phyloP scores from a whole-genome alignment of 2,113 vertebrate species.

The Bufo gargarizans region DNA sequence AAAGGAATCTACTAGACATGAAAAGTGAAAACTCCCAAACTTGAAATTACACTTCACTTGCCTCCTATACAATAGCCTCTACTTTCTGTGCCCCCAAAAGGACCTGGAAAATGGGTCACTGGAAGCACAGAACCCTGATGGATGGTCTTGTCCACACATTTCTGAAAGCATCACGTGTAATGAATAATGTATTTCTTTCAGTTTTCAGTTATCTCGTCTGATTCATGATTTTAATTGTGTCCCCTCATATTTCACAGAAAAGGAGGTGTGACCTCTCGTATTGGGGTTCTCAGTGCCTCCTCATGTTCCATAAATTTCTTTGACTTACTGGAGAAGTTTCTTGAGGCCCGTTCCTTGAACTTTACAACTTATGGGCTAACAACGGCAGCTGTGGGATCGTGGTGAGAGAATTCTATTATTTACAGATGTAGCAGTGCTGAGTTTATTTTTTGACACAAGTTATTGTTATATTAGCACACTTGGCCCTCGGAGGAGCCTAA shows the following conservation, averaged over 20 bases:
- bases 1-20: background rate
- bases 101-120: slow-evolving; percentile 41
- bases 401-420: background rate
- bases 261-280: slow-evolving; percentile 51
- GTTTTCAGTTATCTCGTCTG: slow-evolving; percentile 42
- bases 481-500: background rate
- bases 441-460: background rate
- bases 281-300: slow-evolving; percentile 45
- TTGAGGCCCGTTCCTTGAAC: slow-evolving; percentile 14
- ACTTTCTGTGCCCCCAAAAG: slow-evolving; percentile 31
- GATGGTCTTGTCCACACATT: slow-evolving; percentile 53
- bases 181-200: slow-evolving; percentile 62
- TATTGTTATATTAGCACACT: background rate
- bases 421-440: background rate
- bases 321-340: slow-evolving; percentile 39
- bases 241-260: slow-evolving; percentile 55
- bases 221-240: slow-evolving; percentile 54
- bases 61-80: slow-evolving; percentile 18
- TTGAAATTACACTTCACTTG: slow-evolving; percentile 19
- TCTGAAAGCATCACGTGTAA: slow-evolving; percentile 56
- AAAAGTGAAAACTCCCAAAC: background rate
- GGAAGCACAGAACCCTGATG: slow-evolving; percentile 55
- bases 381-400: background rate
- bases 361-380: slow-evolving; percentile 27
- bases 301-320: slow-evolving; percentile 54